Conservation (phyloP, 2,888 invertebrate genomes). For the Heliconius ethilla region DNA sequence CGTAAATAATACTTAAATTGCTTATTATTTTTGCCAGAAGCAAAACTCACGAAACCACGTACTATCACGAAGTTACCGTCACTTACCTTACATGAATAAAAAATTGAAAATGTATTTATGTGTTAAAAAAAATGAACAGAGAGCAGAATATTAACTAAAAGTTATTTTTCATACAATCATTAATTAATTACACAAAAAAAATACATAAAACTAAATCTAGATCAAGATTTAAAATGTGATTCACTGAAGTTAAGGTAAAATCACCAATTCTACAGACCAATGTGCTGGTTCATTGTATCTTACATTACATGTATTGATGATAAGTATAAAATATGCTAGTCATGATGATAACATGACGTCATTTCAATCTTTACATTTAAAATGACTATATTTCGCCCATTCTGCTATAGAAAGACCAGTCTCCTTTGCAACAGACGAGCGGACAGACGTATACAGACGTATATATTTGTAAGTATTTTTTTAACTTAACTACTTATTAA, state of each 20-base stretch:
- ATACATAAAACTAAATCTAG: background rate
- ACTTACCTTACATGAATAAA: no score
- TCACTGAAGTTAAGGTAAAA: background rate
- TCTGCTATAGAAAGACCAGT: background rate
- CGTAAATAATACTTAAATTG: no score
- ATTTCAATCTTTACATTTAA: background rate
- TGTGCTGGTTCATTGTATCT: background rate
- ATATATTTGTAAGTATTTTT: background rate
- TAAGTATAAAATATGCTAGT: conserved; percentile 9
- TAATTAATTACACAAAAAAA: no score
- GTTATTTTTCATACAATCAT: no score
- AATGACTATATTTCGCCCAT: background rate
- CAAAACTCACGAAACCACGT: no score
- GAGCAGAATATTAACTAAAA: no score
- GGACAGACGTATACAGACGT: background rate
- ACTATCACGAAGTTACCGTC: no score
- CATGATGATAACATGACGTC: conserved; percentile 11
- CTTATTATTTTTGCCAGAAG: no score
- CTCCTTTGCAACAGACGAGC: background rate
- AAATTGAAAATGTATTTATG: no score
- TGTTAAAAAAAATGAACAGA: no score
- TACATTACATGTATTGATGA: background rate
- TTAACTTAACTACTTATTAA: background rate
- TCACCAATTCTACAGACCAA: background rate
- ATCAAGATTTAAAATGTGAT: background rate